Conservation (phyloP, 2,888 invertebrate species). For the Acrocera orbiculus region DNA sequence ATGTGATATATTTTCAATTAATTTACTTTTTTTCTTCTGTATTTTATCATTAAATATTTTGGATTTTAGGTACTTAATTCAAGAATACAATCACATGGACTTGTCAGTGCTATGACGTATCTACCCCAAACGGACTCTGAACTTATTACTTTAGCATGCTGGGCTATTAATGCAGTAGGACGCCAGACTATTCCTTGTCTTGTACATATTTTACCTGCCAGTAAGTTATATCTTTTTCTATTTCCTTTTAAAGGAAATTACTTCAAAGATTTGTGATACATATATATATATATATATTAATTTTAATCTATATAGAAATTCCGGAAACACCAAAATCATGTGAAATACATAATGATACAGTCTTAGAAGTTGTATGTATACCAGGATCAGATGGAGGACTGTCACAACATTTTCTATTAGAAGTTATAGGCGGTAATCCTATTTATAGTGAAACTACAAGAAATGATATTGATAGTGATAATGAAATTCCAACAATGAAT, state of each 20-base stretch:
- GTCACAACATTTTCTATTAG: slow-evolving; percentile 63
- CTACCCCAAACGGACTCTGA: slow-evolving; percentile 41
- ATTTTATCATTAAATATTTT: too few species aligned
- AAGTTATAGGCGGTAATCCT: slow-evolving; percentile 47
- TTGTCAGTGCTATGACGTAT: slow-evolving; percentile 41
- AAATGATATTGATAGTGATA: slow-evolving; percentile 28
- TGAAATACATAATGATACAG: slow-evolving; percentile 47
- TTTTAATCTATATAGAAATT: slow-evolving; percentile 37
- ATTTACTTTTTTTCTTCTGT: too few species aligned
- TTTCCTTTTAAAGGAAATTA: neutral
- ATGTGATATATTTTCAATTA: too few species aligned
- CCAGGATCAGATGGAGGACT: slow-evolving; percentile 69
- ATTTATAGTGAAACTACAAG: slow-evolving; percentile 33
- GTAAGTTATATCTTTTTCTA: slow-evolving; percentile 35
- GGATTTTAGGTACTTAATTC: slow-evolving; percentile 35
- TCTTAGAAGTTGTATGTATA: slow-evolving; percentile 50
- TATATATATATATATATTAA: slow-evolving; percentile 6
- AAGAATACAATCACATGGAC: slow-evolving; percentile 33
- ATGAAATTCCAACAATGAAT: slow-evolving; percentile 45
- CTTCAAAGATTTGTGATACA: neutral
- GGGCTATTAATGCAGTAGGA: slow-evolving; percentile 73
- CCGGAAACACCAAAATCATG: slow-evolving; percentile 64
- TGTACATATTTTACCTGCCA: slow-evolving; percentile 63
- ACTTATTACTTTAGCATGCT: slow-evolving; percentile 69
- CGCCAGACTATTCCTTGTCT: slow-evolving; percentile 64